Base-by-base conservation (phyloP, 2,888 invertebrate genomes). In the Branchellion lobata region DNA sequence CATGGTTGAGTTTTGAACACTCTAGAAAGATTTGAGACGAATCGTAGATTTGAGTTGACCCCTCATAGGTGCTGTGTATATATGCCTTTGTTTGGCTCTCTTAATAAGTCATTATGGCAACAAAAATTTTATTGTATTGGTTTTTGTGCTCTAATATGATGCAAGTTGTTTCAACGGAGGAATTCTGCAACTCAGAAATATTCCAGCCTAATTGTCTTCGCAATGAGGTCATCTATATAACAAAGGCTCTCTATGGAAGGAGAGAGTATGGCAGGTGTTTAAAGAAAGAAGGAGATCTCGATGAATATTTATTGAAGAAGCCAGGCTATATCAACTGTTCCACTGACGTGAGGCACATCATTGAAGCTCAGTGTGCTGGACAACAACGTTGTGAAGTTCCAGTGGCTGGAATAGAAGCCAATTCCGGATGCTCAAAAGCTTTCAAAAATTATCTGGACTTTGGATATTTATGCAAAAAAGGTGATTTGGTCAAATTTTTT, bases 141-240 rank as follows among this genome's bases (percentile, higher is more conserved):
- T n/a, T n/a, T n/a, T n/a, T n/a, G n/a, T n/a, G n/a, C n/a, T n/a
- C n/a, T n/a, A n/a, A n/a, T n/a, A n/a, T n/a, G n/a, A n/a, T n/a
- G n/a, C n/a, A n/a, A n/a, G n/a, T n/a, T n/a, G n/a, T n/a, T n/a
- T n/a, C n/a, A n/a, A n/a, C n/a, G n/a, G 75, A 75, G 27, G 77
- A 77, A 18, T 77, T 29, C 31, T 77, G 77, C 34, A 51, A 61
- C n/a, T 53, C 77, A n/a, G 77, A 77, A 31, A 51, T 21, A 11
- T 77, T 77, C 57, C 57, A 77, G 34, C 77, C 77, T n/a, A 29
- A n/a, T 0, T 77, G 77, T 34, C 31, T 8, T 33, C 18, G 57
- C 11, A 61, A 31, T 53, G 31, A 77, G 57, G 36, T 77, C 8
- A 61, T 77, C 24, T 18, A 57, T 18, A 77, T 77, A 31, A 77